Evolutionary conservation across 1,140 invertebrate genomes (phyloP).

Genomic region (Agraylea sexmaculata): DNA sequence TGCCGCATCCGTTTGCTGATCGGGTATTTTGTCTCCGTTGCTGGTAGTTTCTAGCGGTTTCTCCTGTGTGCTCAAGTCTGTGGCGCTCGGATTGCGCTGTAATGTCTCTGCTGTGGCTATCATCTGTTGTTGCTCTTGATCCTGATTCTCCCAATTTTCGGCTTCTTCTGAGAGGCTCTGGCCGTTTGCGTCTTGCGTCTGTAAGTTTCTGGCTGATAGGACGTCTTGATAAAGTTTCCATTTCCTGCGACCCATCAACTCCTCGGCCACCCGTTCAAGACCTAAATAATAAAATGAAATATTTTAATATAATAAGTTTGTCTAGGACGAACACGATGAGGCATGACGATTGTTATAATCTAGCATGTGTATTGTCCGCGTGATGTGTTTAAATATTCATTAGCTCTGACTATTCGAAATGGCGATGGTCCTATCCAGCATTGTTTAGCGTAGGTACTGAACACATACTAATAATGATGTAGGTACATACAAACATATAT

Average conservation of each 20-base stretch:
- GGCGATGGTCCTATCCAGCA: no score
- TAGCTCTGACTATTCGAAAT: no score
- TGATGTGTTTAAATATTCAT: no score
- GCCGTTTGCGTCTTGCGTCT: slow-evolving; percentile 31
- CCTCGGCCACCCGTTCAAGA: slow-evolving; percentile 90
- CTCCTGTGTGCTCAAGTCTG: slow-evolving; percentile 15
- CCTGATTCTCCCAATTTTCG: slow-evolving; percentile 18
- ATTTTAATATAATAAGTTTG: neutral
- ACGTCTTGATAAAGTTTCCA: slow-evolving; percentile 83
- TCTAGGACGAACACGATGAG: neutral
- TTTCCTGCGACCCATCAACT: slow-evolving; percentile 89
- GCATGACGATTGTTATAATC: neutral
- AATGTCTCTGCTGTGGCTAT: slow-evolving; percentile 19
- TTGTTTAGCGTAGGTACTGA: no score
- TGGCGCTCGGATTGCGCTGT: slow-evolving; percentile 20
- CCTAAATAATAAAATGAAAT: slow-evolving; percentile 45
- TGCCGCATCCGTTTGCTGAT: slow-evolving; percentile 11
- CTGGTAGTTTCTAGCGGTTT: slow-evolving; percentile 6
- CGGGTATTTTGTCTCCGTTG: no score
- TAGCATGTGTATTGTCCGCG: no score
- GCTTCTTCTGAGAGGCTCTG: slow-evolving; percentile 22
- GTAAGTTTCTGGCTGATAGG: slow-evolving; percentile 49
- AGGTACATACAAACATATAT: no score
- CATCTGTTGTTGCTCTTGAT: slow-evolving; percentile 23
- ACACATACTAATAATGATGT: no score